phyloP scores from a whole-genome alignment of 2,797 vertebrate genomes.

The Salmo trutta region DNA sequence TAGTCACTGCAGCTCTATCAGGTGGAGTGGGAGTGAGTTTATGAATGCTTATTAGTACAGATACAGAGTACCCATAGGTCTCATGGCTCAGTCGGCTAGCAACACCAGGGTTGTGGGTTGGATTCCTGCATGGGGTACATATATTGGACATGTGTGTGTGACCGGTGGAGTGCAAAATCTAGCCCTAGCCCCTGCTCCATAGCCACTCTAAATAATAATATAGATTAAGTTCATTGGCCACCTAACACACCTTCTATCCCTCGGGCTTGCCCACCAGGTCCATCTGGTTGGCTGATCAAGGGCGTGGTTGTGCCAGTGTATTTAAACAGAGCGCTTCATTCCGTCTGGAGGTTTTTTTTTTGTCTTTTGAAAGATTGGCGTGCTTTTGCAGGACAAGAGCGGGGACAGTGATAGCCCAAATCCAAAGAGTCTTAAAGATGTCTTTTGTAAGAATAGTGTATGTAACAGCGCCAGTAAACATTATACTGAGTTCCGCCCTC shows the following conservation, averaged over 20 bases:
- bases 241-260: neutral
- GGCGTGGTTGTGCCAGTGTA: neutral
- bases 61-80: neutral
- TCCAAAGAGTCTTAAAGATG: neutral
- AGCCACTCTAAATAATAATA: neutral
- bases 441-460: neutral
- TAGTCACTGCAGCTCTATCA: conserved; percentile 57
- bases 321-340: neutral
- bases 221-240: neutral
- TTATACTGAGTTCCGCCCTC: too few species aligned
- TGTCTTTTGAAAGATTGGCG: neutral
- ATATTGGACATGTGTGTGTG: neutral
- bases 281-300: neutral
- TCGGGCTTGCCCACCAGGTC: neutral
- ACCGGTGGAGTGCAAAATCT: neutral
- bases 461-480: too few species aligned
- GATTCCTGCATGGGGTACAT: neutral
- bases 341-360: neutral
- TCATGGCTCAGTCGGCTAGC: neutral
- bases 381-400: neutral
- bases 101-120: neutral
- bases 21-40: conserved; percentile 38
- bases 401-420: neutral
- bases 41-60: conserved; percentile 34
- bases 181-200: neutral